Percentiles rank a stretch among this genome's conserved stretches.
Evolutionary conservation across 2,113 vertebrate species (phyloP).

Genomic region (Calonectris borealis): DNA sequence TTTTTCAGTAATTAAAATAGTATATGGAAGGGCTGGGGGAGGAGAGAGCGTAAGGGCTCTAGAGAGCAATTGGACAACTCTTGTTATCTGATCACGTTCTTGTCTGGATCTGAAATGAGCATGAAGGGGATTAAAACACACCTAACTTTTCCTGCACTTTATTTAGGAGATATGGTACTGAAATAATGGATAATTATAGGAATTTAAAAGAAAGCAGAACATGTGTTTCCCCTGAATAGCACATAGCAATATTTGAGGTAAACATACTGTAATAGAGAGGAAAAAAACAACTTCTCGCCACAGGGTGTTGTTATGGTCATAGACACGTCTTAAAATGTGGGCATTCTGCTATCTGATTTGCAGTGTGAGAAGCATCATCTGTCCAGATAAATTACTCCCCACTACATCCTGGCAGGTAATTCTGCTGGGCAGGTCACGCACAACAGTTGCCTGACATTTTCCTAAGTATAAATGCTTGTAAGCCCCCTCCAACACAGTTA

Average conservation of each 20-base stretch:
- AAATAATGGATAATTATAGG: background rate
- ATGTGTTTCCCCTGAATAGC: background rate
- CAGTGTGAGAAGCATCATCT: background rate
- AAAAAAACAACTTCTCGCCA: background rate
- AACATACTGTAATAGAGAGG: background rate
- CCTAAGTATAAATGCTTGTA: background rate
- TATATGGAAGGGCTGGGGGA: background rate
- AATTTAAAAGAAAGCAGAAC: background rate
- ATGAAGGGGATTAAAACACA: background rate
- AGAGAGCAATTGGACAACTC: background rate
- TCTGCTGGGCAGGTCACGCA: background rate
- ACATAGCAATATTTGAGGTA: background rate
- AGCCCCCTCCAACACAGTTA: background rate
- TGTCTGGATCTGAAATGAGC: background rate
- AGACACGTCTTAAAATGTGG: background rate
- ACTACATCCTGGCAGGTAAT: background rate
- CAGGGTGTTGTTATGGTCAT: fast-evolving
- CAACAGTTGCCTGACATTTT: background rate
- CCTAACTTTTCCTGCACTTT: background rate
- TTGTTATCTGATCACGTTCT: background rate
- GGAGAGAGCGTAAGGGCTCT: background rate
- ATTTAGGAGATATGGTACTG: background rate
- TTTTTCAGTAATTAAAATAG: background rate
- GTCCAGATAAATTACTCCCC: background rate
- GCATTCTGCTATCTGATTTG: background rate